Evolutionary conservation across 2,113 vertebrate genomes (phyloP).

Genomic region (Pygoscelis antarcticus): DNA sequence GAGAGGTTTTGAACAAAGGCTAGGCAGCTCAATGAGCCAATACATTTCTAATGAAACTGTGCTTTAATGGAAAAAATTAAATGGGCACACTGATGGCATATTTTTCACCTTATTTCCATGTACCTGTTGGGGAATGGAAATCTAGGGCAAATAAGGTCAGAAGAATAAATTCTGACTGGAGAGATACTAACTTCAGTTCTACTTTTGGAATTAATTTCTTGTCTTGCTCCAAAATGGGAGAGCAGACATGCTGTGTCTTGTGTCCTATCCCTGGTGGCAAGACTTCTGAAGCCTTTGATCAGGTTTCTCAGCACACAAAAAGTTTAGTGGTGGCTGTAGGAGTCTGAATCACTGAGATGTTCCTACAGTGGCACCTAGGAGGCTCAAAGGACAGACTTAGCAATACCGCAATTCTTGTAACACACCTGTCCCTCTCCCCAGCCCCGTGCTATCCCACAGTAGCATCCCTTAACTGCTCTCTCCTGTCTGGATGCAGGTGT

Average conservation of each 20-base stretch:
- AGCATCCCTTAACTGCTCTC: neutral
- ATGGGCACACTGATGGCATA: neutral
- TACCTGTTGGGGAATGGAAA: neutral
- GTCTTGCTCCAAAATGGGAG: neutral
- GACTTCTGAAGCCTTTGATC: neutral
- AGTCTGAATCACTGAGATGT: neutral
- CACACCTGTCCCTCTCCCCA: neutral
- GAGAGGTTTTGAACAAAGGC: neutral
- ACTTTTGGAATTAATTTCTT: neutral
- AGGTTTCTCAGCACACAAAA: neutral
- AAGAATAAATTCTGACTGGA: neutral
- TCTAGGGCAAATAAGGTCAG: neutral
- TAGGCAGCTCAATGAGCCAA: neutral
- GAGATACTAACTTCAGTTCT: neutral
- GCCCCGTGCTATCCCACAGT: fast-evolving
- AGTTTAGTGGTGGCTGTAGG: neutral
- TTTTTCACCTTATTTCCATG: neutral
- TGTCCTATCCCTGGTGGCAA: neutral
- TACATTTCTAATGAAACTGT: neutral
- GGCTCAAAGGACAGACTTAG: neutral
- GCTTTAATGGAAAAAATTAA: neutral
- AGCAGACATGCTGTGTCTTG: neutral
- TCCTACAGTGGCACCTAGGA: neutral
- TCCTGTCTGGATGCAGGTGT: neutral
- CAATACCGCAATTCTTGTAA: neutral